Conservation (phyloP, 2,797 vertebrate species). For the Sebastes glaucus region DNA sequence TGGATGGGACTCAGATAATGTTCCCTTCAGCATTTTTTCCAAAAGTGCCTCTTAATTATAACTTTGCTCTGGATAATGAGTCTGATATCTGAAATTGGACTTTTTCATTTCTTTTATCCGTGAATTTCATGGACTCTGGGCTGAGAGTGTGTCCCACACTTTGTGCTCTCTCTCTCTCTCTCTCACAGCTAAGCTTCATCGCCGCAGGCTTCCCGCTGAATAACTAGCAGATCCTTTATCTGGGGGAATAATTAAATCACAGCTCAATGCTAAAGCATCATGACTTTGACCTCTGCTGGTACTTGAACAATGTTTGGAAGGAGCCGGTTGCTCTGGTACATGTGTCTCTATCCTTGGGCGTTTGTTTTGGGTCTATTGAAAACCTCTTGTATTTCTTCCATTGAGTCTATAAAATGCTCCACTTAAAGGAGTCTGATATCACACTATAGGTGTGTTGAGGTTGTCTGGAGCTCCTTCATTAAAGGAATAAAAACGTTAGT, state of each 20-base stretch:
- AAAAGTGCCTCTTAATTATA: conserved; percentile 64
- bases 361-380: too few relatives aligned
- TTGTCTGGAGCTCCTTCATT: too few relatives aligned
- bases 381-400: too few relatives aligned
- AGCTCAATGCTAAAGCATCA: background rate
- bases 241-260: conserved; percentile 41
- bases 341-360: too few relatives aligned
- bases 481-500: too few relatives aligned
- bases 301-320: background rate
- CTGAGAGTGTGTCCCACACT: conserved; percentile 1
- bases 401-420: too few relatives aligned
- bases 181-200: background rate
- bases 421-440: too few relatives aligned
- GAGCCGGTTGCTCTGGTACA: background rate
- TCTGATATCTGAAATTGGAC: conserved; percentile 67
- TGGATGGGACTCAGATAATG: conserved; percentile 41
- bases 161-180: background rate
- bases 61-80: conserved; percentile 65
- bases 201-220: conserved; percentile 15
- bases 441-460: too few relatives aligned
- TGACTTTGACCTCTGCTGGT: background rate
- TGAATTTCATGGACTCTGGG: conserved; percentile 32
- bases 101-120: conserved; percentile 54
- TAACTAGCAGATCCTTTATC: conserved; percentile 13
- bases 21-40: conserved; percentile 30